phyloP scores from a whole-genome alignment of 1,140 invertebrate species.

The Bombus superbus region DNA sequence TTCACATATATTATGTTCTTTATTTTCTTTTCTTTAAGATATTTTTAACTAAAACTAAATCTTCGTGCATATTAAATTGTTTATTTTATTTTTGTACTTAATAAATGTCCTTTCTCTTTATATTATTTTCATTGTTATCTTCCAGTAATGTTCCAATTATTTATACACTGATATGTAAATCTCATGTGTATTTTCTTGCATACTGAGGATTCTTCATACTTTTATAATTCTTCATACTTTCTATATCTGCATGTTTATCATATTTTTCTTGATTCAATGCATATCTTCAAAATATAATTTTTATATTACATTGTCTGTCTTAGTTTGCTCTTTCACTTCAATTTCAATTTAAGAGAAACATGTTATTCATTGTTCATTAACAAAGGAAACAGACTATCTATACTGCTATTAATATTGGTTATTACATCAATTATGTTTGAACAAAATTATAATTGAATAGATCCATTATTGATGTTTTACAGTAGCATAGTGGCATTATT shows the following conservation, averaged over 20 bases:
- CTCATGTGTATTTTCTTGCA: not conserved
- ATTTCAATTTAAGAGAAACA: not conserved
- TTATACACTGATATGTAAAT: not conserved
- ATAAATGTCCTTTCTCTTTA: not conserved
- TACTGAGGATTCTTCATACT: not conserved
- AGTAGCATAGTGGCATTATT: not conserved
- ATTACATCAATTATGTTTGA: not conserved
- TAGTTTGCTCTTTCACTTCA: not conserved
- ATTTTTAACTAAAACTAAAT: not conserved
- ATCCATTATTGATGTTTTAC: not conserved
- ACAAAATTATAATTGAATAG: not conserved
- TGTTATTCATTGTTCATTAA: not conserved
- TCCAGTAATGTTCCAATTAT: not conserved
- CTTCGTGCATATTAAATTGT: not conserved
- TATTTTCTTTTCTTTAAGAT: not conserved
- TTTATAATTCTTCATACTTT: not conserved
- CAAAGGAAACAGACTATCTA: not conserved
- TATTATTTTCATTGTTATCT: slow-evolving; percentile 3
- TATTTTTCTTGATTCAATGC: not conserved
- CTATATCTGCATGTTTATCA: not conserved
- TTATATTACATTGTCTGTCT: not conserved
- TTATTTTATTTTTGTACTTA: not conserved
- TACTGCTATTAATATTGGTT: not conserved
- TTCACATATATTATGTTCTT: not conserved
- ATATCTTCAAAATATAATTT: not conserved